These are phyloP conservation scores for Serrognathus titanus DNA, from an alignment of 2,888 invertebrate genomes.

Conservation along the genomic window DNA sequence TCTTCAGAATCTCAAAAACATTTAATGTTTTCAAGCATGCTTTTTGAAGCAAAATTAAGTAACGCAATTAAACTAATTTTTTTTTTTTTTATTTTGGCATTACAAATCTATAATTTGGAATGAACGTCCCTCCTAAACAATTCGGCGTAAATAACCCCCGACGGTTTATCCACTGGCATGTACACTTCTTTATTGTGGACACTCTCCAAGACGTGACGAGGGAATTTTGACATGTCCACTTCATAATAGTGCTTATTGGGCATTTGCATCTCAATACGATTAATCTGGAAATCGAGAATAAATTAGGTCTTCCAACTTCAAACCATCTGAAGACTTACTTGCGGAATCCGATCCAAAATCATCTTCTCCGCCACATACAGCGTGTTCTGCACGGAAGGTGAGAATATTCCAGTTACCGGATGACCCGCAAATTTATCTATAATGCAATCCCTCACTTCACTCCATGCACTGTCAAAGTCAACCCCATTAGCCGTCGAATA, in stretches of 20 bases:
- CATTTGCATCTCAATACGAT: constrained; percentile 71
- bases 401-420: constrained; percentile 65
- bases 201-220: constrained; percentile 59
- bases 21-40: too few species aligned
- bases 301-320: neutral
- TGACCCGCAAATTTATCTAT: constrained; percentile 74
- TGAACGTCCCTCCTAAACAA: constrained; percentile 58
- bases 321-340: constrained; percentile 49
- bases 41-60: too few species aligned
- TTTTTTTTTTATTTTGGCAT: neutral
- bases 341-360: constrained; percentile 63
- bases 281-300: constrained; percentile 50
- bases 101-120: constrained; percentile 50
- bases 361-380: constrained; percentile 68
- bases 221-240: constrained; percentile 72
- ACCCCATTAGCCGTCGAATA: constrained; percentile 63
- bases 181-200: constrained; percentile 68
- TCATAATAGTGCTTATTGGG: constrained; percentile 80
- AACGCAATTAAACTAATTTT: too few species aligned
- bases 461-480: constrained; percentile 69
- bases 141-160: constrained; percentile 72
- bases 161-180: constrained; percentile 73
- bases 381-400: constrained; percentile 78
- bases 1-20: too few species aligned
- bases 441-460: constrained; percentile 66